A percentile compares a stretch with the other conserved stretches of the same genome.
phyloP scores from a whole-genome alignment of 2,113 vertebrate species.

The Cinclus mexicanus region DNA sequence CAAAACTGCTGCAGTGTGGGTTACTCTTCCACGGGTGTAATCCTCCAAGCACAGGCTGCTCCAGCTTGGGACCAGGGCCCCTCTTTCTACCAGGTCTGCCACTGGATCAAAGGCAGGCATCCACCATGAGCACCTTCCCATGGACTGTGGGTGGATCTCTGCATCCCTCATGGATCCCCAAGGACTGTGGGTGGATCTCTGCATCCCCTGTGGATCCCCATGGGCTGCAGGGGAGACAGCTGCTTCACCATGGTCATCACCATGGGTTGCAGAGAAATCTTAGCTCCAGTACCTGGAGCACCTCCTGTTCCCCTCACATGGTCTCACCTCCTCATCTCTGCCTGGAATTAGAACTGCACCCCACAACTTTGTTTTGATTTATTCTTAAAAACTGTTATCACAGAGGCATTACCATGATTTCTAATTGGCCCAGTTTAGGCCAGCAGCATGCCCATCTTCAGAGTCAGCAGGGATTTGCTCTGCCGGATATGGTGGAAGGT shows the following conservation, averaged over 20 bases:
- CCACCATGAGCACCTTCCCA: neutral
- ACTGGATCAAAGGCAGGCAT: neutral
- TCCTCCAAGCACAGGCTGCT: neutral
- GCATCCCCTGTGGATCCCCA: neutral
- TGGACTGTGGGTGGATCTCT: too few relatives aligned
- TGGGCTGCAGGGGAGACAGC: neutral
- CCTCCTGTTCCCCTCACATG: neutral
- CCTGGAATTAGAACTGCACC: neutral
- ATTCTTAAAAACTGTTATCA: neutral
- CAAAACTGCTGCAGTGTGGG: neutral
- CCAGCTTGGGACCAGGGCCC: neutral
- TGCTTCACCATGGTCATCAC: neutral
- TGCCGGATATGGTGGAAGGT: too few relatives aligned
- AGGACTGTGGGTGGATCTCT: neutral
- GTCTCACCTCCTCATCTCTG: neutral
- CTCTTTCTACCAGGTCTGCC: neutral
- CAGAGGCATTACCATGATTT: neutral
- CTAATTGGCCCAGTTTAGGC: neutral
- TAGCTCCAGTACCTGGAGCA: fast-evolving
- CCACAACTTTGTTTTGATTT: neutral
- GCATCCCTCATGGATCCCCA: too few relatives aligned
- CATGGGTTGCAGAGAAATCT: neutral
- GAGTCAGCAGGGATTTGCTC: neutral
- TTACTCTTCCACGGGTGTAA: neutral
- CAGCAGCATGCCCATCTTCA: neutral